Conservation (phyloP, 2,797 vertebrate genomes). For the Cottoperca gobio region DNA sequence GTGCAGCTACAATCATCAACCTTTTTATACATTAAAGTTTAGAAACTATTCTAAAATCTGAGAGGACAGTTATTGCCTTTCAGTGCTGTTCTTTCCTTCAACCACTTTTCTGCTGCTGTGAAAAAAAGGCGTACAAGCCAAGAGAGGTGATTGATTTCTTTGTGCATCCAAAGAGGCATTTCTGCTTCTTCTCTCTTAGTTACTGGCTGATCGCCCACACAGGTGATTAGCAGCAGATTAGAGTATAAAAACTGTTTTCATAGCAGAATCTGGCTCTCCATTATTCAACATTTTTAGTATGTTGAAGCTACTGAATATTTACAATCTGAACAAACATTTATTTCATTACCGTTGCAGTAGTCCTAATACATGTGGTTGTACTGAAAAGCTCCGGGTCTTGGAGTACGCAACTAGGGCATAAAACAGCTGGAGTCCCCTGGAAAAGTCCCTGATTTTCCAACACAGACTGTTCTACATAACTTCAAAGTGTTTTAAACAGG, state of each 20-base stretch:
- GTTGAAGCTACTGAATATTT: conserved; percentile 4
- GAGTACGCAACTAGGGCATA: conserved; percentile 1
- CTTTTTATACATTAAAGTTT: too few relatives aligned
- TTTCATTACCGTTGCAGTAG: background rate
- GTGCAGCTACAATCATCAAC: background rate
- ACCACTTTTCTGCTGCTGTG: conserved; percentile 3
- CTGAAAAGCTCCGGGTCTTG: background rate
- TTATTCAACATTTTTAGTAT: background rate
- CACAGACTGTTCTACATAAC: background rate
- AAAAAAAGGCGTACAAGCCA: conserved; percentile 1
- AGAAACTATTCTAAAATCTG: too few relatives aligned
- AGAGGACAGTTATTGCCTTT: background rate
- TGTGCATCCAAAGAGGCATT: conserved; percentile 17
- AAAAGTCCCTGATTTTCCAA: conserved; percentile 25
- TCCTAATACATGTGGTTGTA: background rate
- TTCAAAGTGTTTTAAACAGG: conserved; percentile 12
- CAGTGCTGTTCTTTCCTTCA: background rate
- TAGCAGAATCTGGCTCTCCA: background rate
- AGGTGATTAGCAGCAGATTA: conserved; percentile 10
- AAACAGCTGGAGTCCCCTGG: conserved; percentile 22
- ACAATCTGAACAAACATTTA: background rate
- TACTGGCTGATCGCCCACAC: conserved; percentile 9
- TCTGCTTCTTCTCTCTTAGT: conserved; percentile 13
- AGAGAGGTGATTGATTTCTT: conserved; percentile 41
- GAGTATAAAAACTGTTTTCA: background rate